Base-by-base conservation (phyloP, 2,797 vertebrate species). In the Catamblyrhynchus diadema region DNA sequence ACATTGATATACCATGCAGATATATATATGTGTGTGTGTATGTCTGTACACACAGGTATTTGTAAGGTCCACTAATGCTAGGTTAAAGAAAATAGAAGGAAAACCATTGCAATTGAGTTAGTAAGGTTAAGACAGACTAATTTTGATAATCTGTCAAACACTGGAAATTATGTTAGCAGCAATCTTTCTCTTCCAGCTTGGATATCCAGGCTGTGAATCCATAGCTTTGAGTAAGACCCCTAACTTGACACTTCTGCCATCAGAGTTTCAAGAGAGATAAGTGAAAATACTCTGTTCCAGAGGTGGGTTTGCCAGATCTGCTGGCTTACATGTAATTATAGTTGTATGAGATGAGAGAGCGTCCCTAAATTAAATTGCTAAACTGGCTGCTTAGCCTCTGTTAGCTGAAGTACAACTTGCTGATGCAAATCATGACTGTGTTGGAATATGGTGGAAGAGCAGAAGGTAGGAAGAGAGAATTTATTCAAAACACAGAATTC, bases 31-130 rank as follows among this genome's bases (percentile, higher is more conserved):
- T 15, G 10, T 15, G 10, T 13, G 8, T 7, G 4, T 12, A 6
- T 7, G 13, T 15, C 24, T 15, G 8, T 5, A 20, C 4, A 50
- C 6, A 48, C 10, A 42, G 0, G 1, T 9, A 51, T 30, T 48
- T 73, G 14, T 72, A 79, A 81, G 7, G 12, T 30, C 23, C 9
- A 12, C 10, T 41, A 67, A 24, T 37, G 17, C 32, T 6, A 56
- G 27, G 25, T 45, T 53, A 78, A 74, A 77, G 35, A 65, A 61
- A 73, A 86, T 0, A 25, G 27, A 73, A 93, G 45, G 35, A 65
- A 86, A 89, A 41, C 18, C 4, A 33, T 4, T 77, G 28, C 30
- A 60, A 41, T 8, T 51, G 48, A 19, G 16, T 60, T 53, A 53
- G 45, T 8, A 32, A 59, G 33, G 28, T 41, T 62, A 93, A 72